Conservation (phyloP, 2,888 invertebrate genomes). For the Leucophora obtusa region DNA sequence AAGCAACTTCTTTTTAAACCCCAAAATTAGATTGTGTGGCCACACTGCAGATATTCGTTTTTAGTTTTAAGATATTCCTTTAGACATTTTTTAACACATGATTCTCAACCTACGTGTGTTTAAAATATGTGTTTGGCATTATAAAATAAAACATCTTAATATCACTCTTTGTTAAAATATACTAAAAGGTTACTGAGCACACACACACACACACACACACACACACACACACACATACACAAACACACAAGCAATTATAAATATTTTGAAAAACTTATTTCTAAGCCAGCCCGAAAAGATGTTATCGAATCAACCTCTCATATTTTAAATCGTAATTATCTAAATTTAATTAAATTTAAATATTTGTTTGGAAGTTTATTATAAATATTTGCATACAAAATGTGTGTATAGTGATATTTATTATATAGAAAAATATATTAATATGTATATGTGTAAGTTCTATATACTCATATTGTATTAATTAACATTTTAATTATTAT, state of each 20-base stretch:
- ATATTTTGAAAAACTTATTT: neutral
- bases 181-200: neutral
- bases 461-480: neutral
- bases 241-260: neutral
- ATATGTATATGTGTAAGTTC: neutral
- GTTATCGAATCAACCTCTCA: neutral
- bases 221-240: neutral
- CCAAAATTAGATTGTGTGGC: too few relatives aligned
- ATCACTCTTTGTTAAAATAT: neutral
- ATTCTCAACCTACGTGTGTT: too few relatives aligned
- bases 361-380: slow-evolving; percentile 18
- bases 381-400: neutral
- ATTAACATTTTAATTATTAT: slow-evolving; percentile 25
- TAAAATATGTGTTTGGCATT: too few relatives aligned
- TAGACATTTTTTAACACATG: too few relatives aligned
- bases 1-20: too few relatives aligned
- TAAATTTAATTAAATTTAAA: slow-evolving; percentile 26
- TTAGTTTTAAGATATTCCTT: too few relatives aligned
- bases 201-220: neutral
- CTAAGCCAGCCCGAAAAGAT: neutral
- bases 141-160: neutral
- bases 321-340: neutral
- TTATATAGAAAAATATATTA: neutral
- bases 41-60: too few relatives aligned
- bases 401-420: neutral